phyloP scores from a whole-genome alignment of 2,113 vertebrate genomes.

The Muntiacus reevesi region DNA sequence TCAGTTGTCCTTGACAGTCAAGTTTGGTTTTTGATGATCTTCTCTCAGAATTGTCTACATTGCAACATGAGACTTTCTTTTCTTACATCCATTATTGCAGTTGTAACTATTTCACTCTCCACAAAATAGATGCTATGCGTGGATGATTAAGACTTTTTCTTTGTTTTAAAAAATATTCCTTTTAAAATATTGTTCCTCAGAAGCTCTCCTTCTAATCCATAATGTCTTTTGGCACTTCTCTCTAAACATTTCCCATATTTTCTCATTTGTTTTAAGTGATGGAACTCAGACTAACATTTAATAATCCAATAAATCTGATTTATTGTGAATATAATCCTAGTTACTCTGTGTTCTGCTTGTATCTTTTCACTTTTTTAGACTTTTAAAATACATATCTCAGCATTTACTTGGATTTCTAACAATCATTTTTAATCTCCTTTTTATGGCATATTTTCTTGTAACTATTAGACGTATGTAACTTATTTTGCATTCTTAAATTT shows the following conservation, averaged over 20 bases:
- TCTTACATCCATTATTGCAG: neutral
- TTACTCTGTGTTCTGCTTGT: neutral
- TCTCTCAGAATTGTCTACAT: constrained; percentile 9
- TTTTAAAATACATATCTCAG: neutral
- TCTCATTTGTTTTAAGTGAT: constrained; percentile 6
- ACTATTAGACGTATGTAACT: neutral
- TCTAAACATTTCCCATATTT: neutral
- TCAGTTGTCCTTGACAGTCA: neutral
- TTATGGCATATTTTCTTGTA: neutral
- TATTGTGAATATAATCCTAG: constrained; percentile 8
- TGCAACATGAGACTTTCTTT: neutral
- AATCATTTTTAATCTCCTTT: neutral
- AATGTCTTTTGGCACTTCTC: neutral
- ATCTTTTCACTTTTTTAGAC: neutral
- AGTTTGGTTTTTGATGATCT: neutral
- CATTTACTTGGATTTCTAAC: constrained; percentile 23
- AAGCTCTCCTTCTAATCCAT: neutral
- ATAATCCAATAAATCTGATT: neutral
- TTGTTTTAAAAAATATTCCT: neutral
- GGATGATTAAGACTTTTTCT: neutral
- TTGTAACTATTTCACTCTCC: neutral
- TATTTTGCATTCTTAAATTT: constrained; percentile 20
- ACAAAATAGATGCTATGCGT: neutral
- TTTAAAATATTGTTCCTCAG: neutral
- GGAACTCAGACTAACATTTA: neutral